Evolutionary conservation across 2,888 invertebrate species (phyloP).

Genomic region (Microctonus aethiopoides): DNA sequence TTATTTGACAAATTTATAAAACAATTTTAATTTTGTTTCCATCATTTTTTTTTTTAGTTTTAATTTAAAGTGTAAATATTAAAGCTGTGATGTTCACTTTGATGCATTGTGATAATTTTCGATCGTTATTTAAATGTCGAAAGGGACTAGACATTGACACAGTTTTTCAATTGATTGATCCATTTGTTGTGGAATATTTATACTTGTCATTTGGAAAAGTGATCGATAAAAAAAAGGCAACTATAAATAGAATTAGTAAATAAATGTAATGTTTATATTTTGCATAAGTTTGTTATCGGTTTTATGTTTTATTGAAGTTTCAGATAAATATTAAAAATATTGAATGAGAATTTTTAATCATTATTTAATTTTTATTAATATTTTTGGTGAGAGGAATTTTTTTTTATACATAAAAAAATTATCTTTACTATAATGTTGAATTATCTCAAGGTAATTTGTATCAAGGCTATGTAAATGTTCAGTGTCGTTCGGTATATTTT

Average conservation of each 20-base stretch:
- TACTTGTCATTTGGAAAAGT: background rate
- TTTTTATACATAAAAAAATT: too few relatives aligned
- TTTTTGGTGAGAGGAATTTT: too few relatives aligned
- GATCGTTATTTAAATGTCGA: conserved; percentile 17
- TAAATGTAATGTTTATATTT: background rate
- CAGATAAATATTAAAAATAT: background rate
- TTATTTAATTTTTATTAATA: too few relatives aligned
- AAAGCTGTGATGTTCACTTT: background rate
- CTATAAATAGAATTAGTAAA: background rate
- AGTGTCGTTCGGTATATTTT: background rate
- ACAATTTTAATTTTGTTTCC: too few relatives aligned
- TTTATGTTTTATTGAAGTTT: background rate
- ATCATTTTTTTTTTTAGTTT: background rate
- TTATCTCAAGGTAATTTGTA: background rate
- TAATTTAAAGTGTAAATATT: background rate
- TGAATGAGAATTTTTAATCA: background rate
- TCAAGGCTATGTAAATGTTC: background rate
- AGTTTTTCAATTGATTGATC: conserved; percentile 28
- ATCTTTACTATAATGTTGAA: background rate
- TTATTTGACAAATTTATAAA: too few relatives aligned
- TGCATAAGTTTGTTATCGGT: background rate
- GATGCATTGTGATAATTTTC: background rate
- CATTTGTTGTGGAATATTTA: background rate
- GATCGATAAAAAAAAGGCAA: background rate
- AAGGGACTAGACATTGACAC: conserved; percentile 26